Percentiles rank a stretch among this genome's conserved stretches.
Conservation (phyloP, 2,797 vertebrate species). For the Poecilia velifera region DNA sequence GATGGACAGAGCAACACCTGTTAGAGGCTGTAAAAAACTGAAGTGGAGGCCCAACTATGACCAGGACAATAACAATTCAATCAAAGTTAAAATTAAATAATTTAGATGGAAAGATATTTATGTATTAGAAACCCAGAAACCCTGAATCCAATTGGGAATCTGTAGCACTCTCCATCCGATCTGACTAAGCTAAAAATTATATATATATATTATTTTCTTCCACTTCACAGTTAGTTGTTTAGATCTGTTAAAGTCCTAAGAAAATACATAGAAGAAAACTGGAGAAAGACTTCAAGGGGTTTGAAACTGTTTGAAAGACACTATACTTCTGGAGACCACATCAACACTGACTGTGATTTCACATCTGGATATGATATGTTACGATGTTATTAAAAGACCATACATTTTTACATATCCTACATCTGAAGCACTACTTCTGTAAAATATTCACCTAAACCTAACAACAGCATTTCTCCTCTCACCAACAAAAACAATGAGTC, state of each 20-base stretch:
- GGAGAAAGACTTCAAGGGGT: neutral
- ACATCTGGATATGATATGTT: conserved; percentile 46
- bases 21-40: neutral
- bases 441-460: conserved; percentile 17
- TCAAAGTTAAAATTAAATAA: neutral
- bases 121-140: neutral
- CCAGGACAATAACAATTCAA: neutral
- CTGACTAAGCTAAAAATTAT: neutral
- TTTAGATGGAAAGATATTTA: neutral
- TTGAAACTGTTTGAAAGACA: neutral
- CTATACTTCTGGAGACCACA: conserved; percentile 29
- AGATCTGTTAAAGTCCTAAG: neutral
- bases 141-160: neutral
- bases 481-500: conserved; percentile 13
- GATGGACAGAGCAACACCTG: neutral
- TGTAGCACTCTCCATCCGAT: neutral
- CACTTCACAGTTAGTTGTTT: neutral
- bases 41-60: neutral
- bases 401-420: neutral
- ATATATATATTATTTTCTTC: neutral
- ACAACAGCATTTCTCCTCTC: conserved; percentile 25
- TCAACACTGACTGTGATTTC: conserved; percentile 42
- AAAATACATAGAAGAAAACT: neutral
- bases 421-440: neutral
- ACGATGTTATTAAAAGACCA: conserved; percentile 1